Conservation (phyloP, 1,140 invertebrate genomes). For the Muscidifurax raptorellus region DNA sequence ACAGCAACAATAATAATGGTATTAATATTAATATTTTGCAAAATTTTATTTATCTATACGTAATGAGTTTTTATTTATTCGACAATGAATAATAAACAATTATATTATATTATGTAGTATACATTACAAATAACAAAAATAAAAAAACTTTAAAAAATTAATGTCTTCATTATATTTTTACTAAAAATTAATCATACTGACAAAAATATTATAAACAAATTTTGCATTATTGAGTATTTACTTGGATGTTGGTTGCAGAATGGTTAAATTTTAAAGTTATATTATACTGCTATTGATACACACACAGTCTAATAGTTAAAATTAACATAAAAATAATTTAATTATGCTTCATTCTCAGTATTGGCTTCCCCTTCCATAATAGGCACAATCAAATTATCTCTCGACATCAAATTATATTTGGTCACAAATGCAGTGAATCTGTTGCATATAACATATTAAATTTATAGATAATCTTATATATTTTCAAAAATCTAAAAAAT, state of each 20-base stretch:
- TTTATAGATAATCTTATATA: slow-evolving; percentile 14
- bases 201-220: neutral
- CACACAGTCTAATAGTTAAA: neutral
- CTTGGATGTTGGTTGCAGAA: neutral
- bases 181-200: neutral
- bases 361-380: slow-evolving; percentile 87
- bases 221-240: neutral
- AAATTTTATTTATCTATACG: too few relatives aligned
- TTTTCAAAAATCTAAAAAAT: neutral
- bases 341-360: slow-evolving; percentile 83
- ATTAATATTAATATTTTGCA: too few relatives aligned
- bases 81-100: neutral
- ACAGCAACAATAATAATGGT: too few relatives aligned
- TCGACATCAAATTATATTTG: slow-evolving; percentile 98
- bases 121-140: neutral
- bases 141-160: neutral
- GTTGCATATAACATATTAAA: slow-evolving; percentile 46
- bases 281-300: neutral
- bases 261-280: neutral
- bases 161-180: neutral
- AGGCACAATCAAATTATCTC: slow-evolving; percentile 98
- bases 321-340: neutral
- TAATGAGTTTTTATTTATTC: too few relatives aligned
- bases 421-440: slow-evolving; percentile 97
- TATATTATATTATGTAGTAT: neutral